Evolutionary conservation across 2,797 vertebrate species (phyloP), one percentile per base, ranked within the genome.

Genomic region (Crocodylus rhombifer): DNA sequence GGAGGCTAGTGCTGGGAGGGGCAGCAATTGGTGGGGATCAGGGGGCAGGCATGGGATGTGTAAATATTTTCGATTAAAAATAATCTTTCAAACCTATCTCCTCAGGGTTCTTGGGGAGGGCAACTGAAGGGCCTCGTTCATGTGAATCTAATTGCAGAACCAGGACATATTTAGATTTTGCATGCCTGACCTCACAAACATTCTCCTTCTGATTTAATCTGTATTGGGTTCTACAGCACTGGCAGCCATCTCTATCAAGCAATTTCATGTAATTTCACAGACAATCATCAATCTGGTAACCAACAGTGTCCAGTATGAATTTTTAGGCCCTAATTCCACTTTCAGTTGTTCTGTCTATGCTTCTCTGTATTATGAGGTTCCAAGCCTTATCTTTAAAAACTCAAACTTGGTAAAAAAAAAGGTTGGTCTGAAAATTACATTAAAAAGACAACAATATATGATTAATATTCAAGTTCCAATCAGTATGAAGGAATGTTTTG

Each of bases 221-320:
- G 20, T 10, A 42, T 42, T 10, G 12, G 7, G 2, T 2, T 7
- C 76, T 65, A 60, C 11, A 8, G 11, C 8, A 20, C 42, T 58
- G 1, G 14, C 25, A 76, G 36, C 28, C 64, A 15, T 78, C 16
- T 2, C 0, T 36, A 36, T 77, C 33, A 28, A 78, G 84, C 18
- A 71, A 15, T 7, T 12, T 2, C 15, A 30, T 30, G 30, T 56
- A 14, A 26, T 13, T n/a, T 85, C 56, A 26, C 20, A 25, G 17
- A 63, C 63, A 63, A 61, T 56, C 5, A 10, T 16, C 21, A 2
- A 8, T 15, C 1, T 33, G 20, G 56, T 33, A 12, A 91, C 42
- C 4, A 78, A 58, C 14, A 28, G 4, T 6, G 3, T 74, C 64
- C 84, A 55, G 0, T 36, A 33, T 0, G 1, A 0, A 10, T 15